Evolutionary conservation across 2,888 invertebrate genomes (phyloP).

Genomic region (Notocelia uddmanniana): DNA sequence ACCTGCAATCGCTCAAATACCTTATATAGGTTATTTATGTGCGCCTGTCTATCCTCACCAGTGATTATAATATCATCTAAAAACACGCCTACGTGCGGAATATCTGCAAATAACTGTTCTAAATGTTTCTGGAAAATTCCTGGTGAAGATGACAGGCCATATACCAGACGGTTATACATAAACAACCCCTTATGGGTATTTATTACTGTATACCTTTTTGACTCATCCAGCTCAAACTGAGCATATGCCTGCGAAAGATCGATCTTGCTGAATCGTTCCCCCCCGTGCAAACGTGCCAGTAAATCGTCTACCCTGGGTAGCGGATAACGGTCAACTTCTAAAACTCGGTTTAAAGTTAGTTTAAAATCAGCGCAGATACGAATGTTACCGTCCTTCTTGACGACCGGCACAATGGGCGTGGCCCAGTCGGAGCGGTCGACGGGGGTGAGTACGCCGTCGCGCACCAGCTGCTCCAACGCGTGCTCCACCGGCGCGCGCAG

Average conservation of each 20-base stretch:
- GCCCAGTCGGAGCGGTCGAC: neutral
- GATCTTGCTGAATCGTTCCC: slow-evolving; percentile 2
- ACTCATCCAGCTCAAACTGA: slow-evolving; percentile 8
- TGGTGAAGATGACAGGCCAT: neutral
- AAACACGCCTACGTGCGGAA: neutral
- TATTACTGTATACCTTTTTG: neutral
- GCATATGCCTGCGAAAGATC: too few relatives aligned
- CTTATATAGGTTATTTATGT: neutral
- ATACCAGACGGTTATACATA: neutral
- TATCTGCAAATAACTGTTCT: neutral
- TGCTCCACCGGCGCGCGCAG: too few relatives aligned
- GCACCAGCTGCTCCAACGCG: too few relatives aligned
- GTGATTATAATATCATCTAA: neutral
- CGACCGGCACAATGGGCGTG: too few relatives aligned
- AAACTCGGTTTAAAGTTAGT: slow-evolving; percentile 41
- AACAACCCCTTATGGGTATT: slow-evolving; percentile 1
- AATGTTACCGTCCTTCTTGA: slow-evolving; percentile 45
- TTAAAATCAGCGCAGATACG: slow-evolving; percentile 47
- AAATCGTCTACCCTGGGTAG: slow-evolving; percentile 8
- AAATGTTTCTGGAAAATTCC: neutral
- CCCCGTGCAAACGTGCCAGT: neutral
- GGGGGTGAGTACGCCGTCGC: too few relatives aligned
- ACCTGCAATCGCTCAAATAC: neutral
- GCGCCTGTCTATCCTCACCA: neutral
- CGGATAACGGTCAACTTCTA: slow-evolving; percentile 32